Base-by-base conservation (phyloP, 1,140 invertebrate species). In the Eueides isabella region DNA sequence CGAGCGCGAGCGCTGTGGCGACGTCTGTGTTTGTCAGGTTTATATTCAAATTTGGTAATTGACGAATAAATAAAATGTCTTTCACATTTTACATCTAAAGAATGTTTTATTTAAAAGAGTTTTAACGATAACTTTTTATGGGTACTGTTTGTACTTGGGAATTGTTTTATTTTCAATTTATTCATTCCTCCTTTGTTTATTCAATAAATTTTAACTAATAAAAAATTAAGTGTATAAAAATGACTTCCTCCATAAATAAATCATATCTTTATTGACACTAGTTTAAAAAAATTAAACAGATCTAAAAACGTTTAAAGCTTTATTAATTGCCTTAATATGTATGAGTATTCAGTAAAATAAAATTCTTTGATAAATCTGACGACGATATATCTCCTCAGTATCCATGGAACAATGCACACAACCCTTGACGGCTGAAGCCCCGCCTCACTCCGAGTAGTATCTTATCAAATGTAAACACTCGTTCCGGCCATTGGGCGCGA, bases 381-480 rank as follows among this genome's bases (percentile, higher is more conserved):
- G 12, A 68, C 67, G 61, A 63, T 69, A 70, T 41, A 63, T 70
- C 68, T 61, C 33, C 67, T 41, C 55, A 19, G 35, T n/a, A 9
- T 0, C n/a, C 61, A 67, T 29, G 65, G 62, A 33, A 55, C 38
- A 63, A 3, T 64, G 71, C 61, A 48, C 30, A 69, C 63, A 79
- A 72, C 72, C 75, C 72, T 77, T 70, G 29, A 30, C 64, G 71
- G 63, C 76, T 61, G 68, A 28, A 30, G 67, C 41, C 41, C 23
- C 67, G 44, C 67, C 31, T 48, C 31, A n/a, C 33, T 19, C 64
- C 28, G 41, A 44, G 41, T 35, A 55, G 71, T 80, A 79, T 81
- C 90, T 92, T 92, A 92, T 92, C 90, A 88, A 88, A 86, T 85
- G 84, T 84, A 84, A 87, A 91, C 90, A 92, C 90, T 90, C 83